These are phyloP conservation scores for Linurgus olivaceus DNA, from an alignment of 2,797 vertebrate genomes.

Conservation along the genomic window DNA sequence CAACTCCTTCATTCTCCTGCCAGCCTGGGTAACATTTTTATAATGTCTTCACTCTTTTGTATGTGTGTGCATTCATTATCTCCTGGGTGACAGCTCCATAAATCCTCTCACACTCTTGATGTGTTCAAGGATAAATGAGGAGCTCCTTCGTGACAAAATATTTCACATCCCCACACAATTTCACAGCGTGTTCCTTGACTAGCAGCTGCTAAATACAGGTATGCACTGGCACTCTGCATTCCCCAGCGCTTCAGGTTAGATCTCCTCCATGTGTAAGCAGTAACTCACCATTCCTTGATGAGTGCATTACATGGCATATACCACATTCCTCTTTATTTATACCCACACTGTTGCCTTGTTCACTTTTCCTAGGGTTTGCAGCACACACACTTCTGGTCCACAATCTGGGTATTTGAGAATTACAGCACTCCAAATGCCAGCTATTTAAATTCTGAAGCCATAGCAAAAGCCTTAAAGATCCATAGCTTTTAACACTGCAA, in stretches of 20 bases:
- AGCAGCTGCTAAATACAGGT: neutral
- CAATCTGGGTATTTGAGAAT: neutral
- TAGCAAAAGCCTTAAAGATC: neutral
- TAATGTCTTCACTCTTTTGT: neutral
- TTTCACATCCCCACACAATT: neutral
- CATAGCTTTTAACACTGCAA: neutral
- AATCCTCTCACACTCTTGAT: neutral
- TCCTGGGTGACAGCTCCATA: slow-evolving; percentile 25
- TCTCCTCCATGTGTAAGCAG: neutral
- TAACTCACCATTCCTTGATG: neutral
- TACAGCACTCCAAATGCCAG: neutral
- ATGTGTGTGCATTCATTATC: neutral
- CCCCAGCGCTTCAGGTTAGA: neutral
- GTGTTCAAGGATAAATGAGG: slow-evolving; percentile 8
- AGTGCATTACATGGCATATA: neutral
- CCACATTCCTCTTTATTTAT: neutral
- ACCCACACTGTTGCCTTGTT: neutral
- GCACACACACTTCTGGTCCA: neutral
- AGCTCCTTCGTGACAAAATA: neutral
- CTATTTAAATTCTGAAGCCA: neutral
- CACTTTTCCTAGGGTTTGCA: neutral
- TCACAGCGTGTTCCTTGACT: neutral
- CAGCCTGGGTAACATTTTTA: neutral
- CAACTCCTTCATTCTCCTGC: neutral
- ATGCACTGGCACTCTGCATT: neutral